Base-by-base conservation (phyloP, 1,140 invertebrate species). In the Drosophila orosa region DNA sequence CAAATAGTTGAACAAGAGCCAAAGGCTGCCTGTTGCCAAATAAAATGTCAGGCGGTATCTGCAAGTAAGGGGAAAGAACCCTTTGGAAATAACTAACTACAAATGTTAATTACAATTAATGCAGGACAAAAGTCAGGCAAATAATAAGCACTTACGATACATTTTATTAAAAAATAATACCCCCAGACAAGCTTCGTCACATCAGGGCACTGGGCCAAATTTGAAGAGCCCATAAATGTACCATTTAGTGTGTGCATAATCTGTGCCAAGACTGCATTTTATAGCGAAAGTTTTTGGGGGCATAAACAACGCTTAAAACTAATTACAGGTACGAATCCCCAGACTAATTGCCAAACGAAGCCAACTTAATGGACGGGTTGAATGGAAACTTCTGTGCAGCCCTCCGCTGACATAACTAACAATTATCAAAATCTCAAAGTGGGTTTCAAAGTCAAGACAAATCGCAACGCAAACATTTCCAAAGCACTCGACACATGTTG, bases 21-120 rank as follows among this genome's bases (percentile, higher is more conserved):
- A 84, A 84, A 40, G 59, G 35, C 7, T 27, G 47, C 8, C 9
- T 24, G 59, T 31, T 79, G 80, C 79, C 79, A 78, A 82, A 77
- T 54, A 35, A 62, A 55, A 22, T 52, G 55, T 45, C 13, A 39
- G 31, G 17, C 5, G 19, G 9, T 3, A 29, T 15, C 31, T 15
- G n/a, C n/a, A n/a, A n/a, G n/a, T n/a, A n/a, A 4, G n/a, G 9
- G 15, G 12, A 3, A 6, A 24, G 3, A 35, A 29, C 0, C 9
- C 29, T 58, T 24, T 12, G 1, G 4, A 1, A 1, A 9, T 8
- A 17, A 33, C 1, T 8, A 15, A 31, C 6, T 3, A 7, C 3
- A 31, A n/a, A 8, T 4, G 9, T n/a, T 13, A 6, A 59, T 10
- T 60, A 4, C 1, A 48, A 19, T 17, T 29, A 13, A 48, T 6